phyloP scores from a whole-genome alignment of 2,113 vertebrate species.

The Phoxinus phoxinus region DNA sequence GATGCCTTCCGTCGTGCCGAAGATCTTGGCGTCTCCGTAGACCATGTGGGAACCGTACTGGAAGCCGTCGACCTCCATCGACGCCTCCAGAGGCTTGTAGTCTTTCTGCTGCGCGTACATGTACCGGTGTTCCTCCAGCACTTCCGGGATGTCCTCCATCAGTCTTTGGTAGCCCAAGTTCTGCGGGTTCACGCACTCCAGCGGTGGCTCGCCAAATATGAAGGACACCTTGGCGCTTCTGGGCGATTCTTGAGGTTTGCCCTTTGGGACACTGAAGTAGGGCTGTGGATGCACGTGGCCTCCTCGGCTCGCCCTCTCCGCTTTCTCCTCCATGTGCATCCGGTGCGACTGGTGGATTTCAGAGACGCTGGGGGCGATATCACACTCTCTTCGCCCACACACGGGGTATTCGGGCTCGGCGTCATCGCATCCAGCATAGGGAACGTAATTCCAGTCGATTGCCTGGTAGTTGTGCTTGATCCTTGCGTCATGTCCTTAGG shows the following conservation, averaged over 20 bases:
- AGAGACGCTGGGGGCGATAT: slow-evolving; percentile 76
- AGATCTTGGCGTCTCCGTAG: slow-evolving; percentile 87
- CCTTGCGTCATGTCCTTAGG: slow-evolving; percentile 82
- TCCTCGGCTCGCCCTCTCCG: slow-evolving; percentile 78
- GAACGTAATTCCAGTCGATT: slow-evolving; percentile 91
- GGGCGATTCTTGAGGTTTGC: slow-evolving; percentile 87
- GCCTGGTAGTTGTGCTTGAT: slow-evolving; percentile 85
- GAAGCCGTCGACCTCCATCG: slow-evolving; percentile 86
- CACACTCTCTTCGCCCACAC: slow-evolving; percentile 80
- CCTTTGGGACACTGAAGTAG: slow-evolving; percentile 82
- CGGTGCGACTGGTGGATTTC: slow-evolving; percentile 82
- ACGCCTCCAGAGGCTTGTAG: slow-evolving; percentile 86
- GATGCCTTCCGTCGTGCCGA: slow-evolving; percentile 85
- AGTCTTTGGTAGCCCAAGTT: slow-evolving; percentile 93
- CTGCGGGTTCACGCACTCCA: slow-evolving; percentile 87
- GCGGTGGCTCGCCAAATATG: slow-evolving; percentile 92
- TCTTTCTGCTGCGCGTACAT: slow-evolving; percentile 88
- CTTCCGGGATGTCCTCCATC: slow-evolving; percentile 90
- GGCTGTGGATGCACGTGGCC: slow-evolving; percentile 75
- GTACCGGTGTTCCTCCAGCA: slow-evolving; percentile 83
- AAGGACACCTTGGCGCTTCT: slow-evolving; percentile 96
- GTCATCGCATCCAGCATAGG: slow-evolving; percentile 83
- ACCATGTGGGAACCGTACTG: slow-evolving; percentile 85
- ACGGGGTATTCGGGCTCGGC: slow-evolving; percentile 80
- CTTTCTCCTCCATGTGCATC: slow-evolving; percentile 76